Base-by-base conservation (phyloP, 1,140 invertebrate species). In the Drosophila pandora region DNA sequence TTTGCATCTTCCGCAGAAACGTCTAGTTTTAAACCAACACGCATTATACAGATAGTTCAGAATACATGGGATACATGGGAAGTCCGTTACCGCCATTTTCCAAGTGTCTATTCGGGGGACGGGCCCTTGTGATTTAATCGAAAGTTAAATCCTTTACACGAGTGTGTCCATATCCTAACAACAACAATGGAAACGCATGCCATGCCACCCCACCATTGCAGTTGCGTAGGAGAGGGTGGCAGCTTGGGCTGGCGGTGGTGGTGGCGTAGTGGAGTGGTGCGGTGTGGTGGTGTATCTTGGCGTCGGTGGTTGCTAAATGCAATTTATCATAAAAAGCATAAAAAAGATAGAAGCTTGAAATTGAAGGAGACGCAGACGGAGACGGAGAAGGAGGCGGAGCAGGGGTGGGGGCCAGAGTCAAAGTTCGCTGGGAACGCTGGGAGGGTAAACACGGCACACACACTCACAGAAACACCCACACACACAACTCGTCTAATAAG, bases 231-330 rank as follows among this genome's bases (percentile, higher is more conserved):
- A 67, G 74, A 75, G 82, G 74, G 82, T 78, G 82, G 61, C 55
- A 61, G 41, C 28, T 30, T 60, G 52, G 39, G 22, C 73, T 68
- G 63, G 61, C 37, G 56, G 69, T 74, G 58, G 63, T 43, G 41
- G 41, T 43, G 41, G 13, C 41, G 34, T 37, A 10, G 2, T 34
- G 32, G 32, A 34, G 34, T 37, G 34, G 34, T 45, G 74, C 21
- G 41, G 41, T 17, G 43, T 49, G 67, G 60, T 71, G 65, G 61
- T 47, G 47, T 72, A 52, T 64, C 41, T 79, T 49, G 57, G 69
- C 65, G 63, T 76, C 45, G 79, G 83, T 88, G 83, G 83, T 88
- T 79, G 83, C 67, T 88, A 83, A 88, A 88, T 88, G 83, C 83
- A 88, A 88, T 88, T 88, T 88, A 88, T 88, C 83, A 88, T 88